Evolutionary conservation across 2,113 vertebrate species (phyloP).

Genomic region (Progne subis): DNA sequence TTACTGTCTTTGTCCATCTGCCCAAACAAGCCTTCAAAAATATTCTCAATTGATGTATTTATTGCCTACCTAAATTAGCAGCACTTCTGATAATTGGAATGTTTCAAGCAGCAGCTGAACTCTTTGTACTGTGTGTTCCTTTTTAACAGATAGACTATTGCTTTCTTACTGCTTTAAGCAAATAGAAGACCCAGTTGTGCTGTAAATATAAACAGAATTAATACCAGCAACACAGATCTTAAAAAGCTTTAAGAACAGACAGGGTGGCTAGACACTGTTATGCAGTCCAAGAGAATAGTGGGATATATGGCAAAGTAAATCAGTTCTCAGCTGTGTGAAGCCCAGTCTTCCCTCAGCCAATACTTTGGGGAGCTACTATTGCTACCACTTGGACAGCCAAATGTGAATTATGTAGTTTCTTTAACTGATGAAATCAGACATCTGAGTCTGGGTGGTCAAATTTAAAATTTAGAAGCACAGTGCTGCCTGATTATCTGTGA

Average conservation of each 20-base stretch:
- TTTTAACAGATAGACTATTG: not conserved
- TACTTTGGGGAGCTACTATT: not conserved
- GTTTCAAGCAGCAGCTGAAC: slow-evolving; percentile 27
- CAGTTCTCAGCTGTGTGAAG: not conserved
- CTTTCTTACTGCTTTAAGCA: not conserved
- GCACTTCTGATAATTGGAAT: slow-evolving; percentile 2
- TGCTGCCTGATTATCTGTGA: not conserved
- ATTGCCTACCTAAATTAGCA: slow-evolving; percentile 26
- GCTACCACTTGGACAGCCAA: not conserved
- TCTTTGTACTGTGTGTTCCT: not conserved
- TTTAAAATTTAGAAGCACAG: not conserved
- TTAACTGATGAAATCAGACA: not conserved
- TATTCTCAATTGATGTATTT: slow-evolving; percentile 33
- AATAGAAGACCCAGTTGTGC: not conserved
- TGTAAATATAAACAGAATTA: slow-evolving; percentile 31
- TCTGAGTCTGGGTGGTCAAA: not conserved
- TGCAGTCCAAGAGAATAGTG: not conserved
- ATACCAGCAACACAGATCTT: not conserved
- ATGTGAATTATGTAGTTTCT: not conserved
- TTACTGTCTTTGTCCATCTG: slow-evolving; percentile 18
- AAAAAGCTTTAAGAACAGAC: not conserved
- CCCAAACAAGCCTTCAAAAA: slow-evolving; percentile 38
- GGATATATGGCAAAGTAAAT: not conserved
- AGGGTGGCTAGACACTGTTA: not conserved
- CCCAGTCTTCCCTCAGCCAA: not conserved